Evolutionary conservation across 2,797 vertebrate genomes (phyloP).

Genomic region (Platyrinchus mystaceus): DNA sequence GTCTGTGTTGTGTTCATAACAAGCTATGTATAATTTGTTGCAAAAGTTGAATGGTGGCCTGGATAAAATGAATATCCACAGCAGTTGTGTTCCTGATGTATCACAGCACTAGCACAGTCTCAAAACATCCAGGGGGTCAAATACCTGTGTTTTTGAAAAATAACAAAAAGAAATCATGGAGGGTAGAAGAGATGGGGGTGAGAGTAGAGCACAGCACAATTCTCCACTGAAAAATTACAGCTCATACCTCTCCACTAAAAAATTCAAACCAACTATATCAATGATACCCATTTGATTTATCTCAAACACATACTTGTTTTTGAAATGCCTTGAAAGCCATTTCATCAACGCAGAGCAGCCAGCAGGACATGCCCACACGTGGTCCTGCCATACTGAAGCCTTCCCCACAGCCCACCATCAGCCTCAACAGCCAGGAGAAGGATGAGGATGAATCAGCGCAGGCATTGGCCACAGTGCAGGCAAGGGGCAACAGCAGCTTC

Average conservation of each 20-base stretch:
- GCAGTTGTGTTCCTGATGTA: not conserved
- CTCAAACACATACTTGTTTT: not conserved
- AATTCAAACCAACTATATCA: not conserved
- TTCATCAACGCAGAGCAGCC: not conserved
- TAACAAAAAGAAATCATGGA: rapidly evolving
- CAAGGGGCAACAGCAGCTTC: rapidly evolving
- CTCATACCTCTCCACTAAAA: not conserved
- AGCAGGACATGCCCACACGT: rapidly evolving
- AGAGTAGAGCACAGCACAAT: rapidly evolving
- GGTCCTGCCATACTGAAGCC: rapidly evolving
- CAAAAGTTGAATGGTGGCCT: not conserved
- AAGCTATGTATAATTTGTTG: not conserved
- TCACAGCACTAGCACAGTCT: not conserved
- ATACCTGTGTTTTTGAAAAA: not conserved
- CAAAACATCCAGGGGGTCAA: not conserved
- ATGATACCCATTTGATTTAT: rapidly evolving
- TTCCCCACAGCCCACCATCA: rapidly evolving
- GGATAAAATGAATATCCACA: not conserved
- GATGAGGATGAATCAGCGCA: rapidly evolving
- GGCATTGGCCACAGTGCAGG: rapidly evolving
- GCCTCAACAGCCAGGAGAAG: rapidly evolving
- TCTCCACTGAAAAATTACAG: not conserved
- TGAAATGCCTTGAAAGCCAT: not conserved
- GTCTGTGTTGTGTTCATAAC: not conserved
- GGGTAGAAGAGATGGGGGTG: not conserved